These are phyloP conservation scores for Hydractinia symbiolongicarpus DNA, from an alignment of 30 jellyfish, hydroid and myxozoan genomes.

Conservation along the genomic window DNA sequence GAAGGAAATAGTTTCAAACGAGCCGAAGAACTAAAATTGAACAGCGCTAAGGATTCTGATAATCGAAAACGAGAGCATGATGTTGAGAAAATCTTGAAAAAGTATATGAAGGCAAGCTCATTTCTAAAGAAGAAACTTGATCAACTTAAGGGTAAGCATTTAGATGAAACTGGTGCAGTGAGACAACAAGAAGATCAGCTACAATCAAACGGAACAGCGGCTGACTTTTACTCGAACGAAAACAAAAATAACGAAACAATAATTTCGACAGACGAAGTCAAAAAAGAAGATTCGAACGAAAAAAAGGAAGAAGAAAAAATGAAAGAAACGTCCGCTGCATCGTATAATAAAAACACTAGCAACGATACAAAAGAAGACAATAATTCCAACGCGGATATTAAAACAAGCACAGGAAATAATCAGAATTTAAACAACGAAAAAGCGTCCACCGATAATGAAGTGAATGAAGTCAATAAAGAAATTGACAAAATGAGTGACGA, in stretches of 20 bases:
- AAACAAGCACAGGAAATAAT: background rate
- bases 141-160: background rate
- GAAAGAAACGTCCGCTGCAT: background rate
- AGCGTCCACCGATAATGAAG: background rate
- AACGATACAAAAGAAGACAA: background rate
- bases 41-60: constrained; percentile 1
- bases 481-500: constrained; percentile 13
- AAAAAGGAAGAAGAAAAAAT: background rate
- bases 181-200: background rate
- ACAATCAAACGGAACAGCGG: background rate
- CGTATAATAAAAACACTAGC: background rate
- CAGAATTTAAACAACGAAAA: background rate
- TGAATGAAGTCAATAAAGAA: background rate
- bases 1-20: background rate
- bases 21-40: background rate
- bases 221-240: constrained; percentile 1
- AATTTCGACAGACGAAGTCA: background rate
- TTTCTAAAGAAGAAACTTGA: background rate
- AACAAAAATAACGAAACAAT: background rate
- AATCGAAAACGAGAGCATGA: background rate
- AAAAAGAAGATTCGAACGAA: background rate
- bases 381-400: background rate
- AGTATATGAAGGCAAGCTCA: background rate
- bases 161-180: background rate
- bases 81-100: background rate